Base-by-base conservation (phyloP, 2,888 invertebrate species). In the Serripes groenlandicus region DNA sequence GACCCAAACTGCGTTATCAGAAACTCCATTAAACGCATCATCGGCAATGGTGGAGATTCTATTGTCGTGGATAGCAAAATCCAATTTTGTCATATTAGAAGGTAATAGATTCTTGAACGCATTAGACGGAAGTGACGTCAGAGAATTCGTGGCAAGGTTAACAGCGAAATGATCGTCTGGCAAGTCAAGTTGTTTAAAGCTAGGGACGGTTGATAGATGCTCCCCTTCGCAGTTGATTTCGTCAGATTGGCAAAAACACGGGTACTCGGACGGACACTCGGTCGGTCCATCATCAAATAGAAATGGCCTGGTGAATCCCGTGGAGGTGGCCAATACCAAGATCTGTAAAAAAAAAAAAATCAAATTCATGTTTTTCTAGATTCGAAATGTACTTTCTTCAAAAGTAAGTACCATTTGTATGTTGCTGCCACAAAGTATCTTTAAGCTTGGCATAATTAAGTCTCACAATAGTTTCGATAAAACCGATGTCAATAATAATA, bases 91-190 rank as follows among this genome's bases (percentile, higher is more conserved):
- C 15, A 7, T 7, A 28, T 42, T 42, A 15, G 37, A 26, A 26
- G 66, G 42, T 26, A 3, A 28, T 28, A 66, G 42, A 28, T 28
- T 66, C 21, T 15, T 26, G 28, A 66, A 66, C 5, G 66, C 66
- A 9, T 21, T 42, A 23, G 37, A 1, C 11, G 66, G 66, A 26
- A 66, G 37, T 0, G 42, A 3, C 21, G 42, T 18, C 9, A 66
- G 5, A 15, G 42, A 1, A 42, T 66, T 66, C 9, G 11, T 26
- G 15, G 66, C 66, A 18, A 66, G 23, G 28, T 66, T 66, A 23
- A 66, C 66, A 4, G 42, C 66, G 21, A 66, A 66, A 15, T 42
- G 66, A 26, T 42, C 66, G 26, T 28, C 28, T 18, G 66, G 66
- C 26, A 66, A 15, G 23, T 37, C 9, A 23, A 23, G 34, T 23